Evolutionary conservation across 2,113 vertebrate genomes (phyloP), one percentile per base, ranked within the genome.

Genomic region (Paedocypris sp.): DNA sequence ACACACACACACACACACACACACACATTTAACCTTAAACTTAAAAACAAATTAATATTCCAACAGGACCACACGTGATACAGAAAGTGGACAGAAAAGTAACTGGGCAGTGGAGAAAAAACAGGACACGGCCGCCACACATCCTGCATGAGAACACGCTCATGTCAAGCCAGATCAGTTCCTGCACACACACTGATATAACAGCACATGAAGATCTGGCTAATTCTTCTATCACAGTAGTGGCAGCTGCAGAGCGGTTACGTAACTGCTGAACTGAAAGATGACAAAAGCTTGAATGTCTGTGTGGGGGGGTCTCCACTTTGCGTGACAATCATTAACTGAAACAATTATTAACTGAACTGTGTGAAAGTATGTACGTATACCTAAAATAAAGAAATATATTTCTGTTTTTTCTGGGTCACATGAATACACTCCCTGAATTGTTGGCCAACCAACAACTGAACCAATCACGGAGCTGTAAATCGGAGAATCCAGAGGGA

Each of bases 161-260:
- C 39, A 61, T 75, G 69, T 50, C 69, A 48, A 20, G 53, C 25
- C 51, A 53, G 49, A 72, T 69, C 45, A 28, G 48, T 38, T 46
- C 42, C 45, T 53, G 56, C 31, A 43, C 56, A 58, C 64, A 41
- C 22, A 53, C 43, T 42, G 42, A 36, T 7, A 11, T 41, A 23
- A 48, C 5, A 38, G 26, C 50, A 64, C 42, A 67, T 51, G 33
- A 50, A 49, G 52, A 47, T 53, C n/a, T 26, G 49, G 38, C 18
- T 70, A 57, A 64, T 73, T 67, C 43, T 23, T 25, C 5, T 16
- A 47, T 58, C 39, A 51, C 54, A 38, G 39, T 46, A 22, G 56
- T 12, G 47, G 33, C 59, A 65, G 20, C 47, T 47, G 18, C 42
- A 22, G 59, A 9, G 46, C 48, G 29, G 29, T 68, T 68, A 65